Conservation (phyloP, 2,797 vertebrate genomes). For the Gallinago solitaria region DNA sequence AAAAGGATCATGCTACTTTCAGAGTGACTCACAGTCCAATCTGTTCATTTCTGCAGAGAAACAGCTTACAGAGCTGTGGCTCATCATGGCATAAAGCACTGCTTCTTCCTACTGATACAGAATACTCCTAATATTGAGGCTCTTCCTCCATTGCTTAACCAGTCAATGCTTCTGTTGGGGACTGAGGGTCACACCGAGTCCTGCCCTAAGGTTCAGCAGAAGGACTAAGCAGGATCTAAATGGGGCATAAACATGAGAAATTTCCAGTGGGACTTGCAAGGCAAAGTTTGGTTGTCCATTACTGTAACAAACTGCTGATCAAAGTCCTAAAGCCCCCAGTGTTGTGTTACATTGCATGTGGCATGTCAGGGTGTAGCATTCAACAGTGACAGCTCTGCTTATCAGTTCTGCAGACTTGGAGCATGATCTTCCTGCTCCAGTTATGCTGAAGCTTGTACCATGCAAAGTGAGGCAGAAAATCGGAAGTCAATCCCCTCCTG, state of each 20-base stretch:
- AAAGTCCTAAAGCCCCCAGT: neutral
- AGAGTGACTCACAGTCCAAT: slow-evolving; percentile 39
- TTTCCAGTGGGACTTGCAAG: neutral
- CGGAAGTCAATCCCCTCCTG: neutral
- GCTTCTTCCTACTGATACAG: neutral
- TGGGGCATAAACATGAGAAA: neutral
- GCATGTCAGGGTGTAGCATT: neutral
- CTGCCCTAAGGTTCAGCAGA: neutral
- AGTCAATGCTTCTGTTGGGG: neutral
- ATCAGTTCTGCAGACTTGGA: neutral
- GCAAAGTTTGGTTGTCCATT: neutral
- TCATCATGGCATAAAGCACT: neutral
- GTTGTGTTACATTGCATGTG: neutral
- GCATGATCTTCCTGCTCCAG: neutral
- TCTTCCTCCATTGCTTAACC: neutral
- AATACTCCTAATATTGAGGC: neutral
- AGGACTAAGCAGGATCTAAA: neutral
- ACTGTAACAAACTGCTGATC: neutral
- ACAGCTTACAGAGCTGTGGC: neutral
- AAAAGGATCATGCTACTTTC: slow-evolving; percentile 1
- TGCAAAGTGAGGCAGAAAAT: neutral
- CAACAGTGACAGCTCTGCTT: neutral
- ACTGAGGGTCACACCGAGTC: accelerated
- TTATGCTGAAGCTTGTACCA: neutral
- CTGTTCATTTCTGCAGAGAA: slow-evolving; percentile 29